Percentiles rank a stretch among this genome's conserved stretches.
phyloP scores from a whole-genome alignment of 2,888 invertebrate genomes.

The Ypsolopha sequella region DNA sequence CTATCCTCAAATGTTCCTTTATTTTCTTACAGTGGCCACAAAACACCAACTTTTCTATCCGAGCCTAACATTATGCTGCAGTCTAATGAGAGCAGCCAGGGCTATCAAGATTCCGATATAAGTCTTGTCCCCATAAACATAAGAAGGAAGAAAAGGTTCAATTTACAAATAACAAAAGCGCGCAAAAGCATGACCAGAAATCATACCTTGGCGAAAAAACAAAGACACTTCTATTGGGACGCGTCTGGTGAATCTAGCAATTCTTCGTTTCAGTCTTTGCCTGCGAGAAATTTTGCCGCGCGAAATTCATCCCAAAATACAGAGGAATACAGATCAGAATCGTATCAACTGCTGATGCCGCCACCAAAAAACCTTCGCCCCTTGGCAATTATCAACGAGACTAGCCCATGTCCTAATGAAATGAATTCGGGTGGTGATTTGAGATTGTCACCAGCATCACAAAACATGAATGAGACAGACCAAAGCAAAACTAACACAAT shows the following conservation, averaged over 20 bases:
- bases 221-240: constrained; percentile 19
- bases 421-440: not conserved
- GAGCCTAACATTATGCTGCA: constrained; percentile 15
- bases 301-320: constrained; percentile 27
- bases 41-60: constrained; percentile 4
- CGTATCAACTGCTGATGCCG: constrained; percentile 41
- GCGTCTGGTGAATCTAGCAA: constrained; percentile 31
- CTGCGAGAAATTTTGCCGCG: constrained; percentile 12
- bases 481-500: constrained; percentile 2
- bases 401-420: constrained; percentile 11
- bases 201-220: no score
- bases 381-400: constrained; percentile 37
- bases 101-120: constrained; percentile 46
- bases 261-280: constrained; percentile 19
- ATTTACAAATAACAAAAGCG: constrained; percentile 9
- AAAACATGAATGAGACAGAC: constrained; percentile 1
- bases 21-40: constrained; percentile 3
- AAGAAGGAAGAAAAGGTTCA: constrained; percentile 27
- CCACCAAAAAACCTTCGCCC: constrained; percentile 13
- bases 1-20: not conserved
- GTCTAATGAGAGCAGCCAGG: constrained; percentile 44
- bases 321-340: constrained; percentile 42
- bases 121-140: constrained; percentile 23
- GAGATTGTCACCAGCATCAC: constrained; percentile 6
- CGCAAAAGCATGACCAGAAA: no score